phyloP scores from a whole-genome alignment of 2,113 vertebrate genomes.

The Malurus melanocephalus region DNA sequence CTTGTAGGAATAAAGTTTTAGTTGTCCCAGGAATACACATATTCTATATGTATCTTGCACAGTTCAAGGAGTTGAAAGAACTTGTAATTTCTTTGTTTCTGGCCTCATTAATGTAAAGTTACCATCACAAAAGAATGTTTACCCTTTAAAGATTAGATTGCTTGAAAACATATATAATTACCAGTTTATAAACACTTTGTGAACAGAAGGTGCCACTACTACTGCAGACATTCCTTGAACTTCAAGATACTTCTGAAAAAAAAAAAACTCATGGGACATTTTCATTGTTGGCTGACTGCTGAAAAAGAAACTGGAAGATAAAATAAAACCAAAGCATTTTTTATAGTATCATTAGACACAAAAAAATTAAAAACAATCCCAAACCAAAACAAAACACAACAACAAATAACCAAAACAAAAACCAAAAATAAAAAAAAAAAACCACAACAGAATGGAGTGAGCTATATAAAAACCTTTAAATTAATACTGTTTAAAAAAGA shows the following conservation, averaged over 20 bases:
- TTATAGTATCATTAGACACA: no score
- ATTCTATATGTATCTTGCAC: not conserved
- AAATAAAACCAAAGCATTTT: not conserved
- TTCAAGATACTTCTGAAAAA: not conserved
- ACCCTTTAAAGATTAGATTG: not conserved
- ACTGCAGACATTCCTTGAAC: not conserved
- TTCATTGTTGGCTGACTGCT: not conserved
- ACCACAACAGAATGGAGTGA: no score
- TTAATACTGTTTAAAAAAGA: not conserved
- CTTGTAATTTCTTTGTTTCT: not conserved
- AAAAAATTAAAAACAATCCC: no score
- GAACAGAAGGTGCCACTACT: not conserved
- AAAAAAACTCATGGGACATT: not conserved
- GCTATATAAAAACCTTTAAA: not conserved
- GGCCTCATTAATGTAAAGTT: not conserved
- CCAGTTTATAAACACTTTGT: not conserved
- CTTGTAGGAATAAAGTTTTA: not conserved
- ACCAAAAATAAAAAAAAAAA: not conserved
- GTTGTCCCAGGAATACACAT: not conserved
- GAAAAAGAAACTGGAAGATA: not conserved
- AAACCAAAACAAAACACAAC: no score
- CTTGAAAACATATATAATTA: fast-evolving
- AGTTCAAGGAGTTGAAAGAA: not conserved
- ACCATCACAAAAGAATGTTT: not conserved
- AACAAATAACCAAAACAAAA: no score